Percentiles rank a stretch among this genome's conserved stretches.
Evolutionary conservation across 2,888 invertebrate species (phyloP).

Genomic region (Xanthia icteritia): DNA sequence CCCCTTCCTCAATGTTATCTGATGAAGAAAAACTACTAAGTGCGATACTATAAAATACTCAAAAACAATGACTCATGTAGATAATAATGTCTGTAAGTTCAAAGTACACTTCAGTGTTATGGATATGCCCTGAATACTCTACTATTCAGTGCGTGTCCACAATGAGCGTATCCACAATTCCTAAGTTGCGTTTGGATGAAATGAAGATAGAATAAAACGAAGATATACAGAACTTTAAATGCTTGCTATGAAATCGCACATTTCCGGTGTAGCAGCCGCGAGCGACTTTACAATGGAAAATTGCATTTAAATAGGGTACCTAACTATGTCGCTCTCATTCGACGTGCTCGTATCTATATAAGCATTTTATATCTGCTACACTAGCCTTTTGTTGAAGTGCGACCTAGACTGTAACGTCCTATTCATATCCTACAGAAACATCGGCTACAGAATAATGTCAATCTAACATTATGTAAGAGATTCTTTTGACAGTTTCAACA

Average conservation of each 20-base stretch:
- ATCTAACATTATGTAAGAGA: neutral
- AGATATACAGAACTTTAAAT: neutral
- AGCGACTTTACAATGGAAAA: slow-evolving; percentile 37
- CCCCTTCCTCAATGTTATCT: slow-evolving; percentile 70
- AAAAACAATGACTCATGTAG: slow-evolving; percentile 7
- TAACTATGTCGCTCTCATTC: slow-evolving; percentile 27
- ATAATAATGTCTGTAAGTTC: neutral
- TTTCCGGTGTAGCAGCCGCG: slow-evolving; percentile 28
- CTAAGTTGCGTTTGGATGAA: neutral
- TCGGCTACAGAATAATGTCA: no score
- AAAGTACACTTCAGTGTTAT: slow-evolving; percentile 4
- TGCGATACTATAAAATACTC: neutral
- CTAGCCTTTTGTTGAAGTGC: slow-evolving; percentile 4
- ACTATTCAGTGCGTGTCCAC: slow-evolving; percentile 26
- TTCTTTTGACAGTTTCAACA: slow-evolving; percentile 1
- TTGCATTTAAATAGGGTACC: slow-evolving; percentile 38
- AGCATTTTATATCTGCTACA: slow-evolving; percentile 16
- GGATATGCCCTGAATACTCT: slow-evolving; percentile 29
- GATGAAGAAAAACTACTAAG: slow-evolving; percentile 27
- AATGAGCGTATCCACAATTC: neutral
- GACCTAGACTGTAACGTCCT: neutral
- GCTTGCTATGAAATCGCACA: slow-evolving; percentile 13
- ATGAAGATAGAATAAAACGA: slow-evolving; percentile 3
- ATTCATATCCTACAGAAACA: neutral
- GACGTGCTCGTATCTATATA: slow-evolving; percentile 16